Conservation (phyloP, 2,113 vertebrate genomes). For the Callipepla californica region DNA sequence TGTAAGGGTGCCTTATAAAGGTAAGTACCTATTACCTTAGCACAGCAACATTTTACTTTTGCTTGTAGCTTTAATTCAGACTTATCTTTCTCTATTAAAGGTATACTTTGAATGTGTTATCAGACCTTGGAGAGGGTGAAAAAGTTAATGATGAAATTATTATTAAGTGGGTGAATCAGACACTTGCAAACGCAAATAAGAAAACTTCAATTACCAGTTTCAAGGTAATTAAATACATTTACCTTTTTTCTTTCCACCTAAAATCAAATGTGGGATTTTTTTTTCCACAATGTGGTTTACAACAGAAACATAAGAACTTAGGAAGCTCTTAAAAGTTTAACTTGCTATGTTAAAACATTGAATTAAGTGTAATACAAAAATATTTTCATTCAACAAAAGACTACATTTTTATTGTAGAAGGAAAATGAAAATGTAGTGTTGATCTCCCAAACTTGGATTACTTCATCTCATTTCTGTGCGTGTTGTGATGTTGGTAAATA, state of each 20-base stretch:
- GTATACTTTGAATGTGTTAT: slow-evolving; percentile 92
- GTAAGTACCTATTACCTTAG: neutral
- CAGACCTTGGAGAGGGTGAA: slow-evolving; percentile 91
- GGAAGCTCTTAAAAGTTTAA: too few species aligned
- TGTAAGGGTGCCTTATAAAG: neutral
- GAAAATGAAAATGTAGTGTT: neutral
- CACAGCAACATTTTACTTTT: neutral
- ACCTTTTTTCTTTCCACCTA: neutral
- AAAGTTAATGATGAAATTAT: slow-evolving; percentile 93
- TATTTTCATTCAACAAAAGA: neutral
- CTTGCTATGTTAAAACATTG: neutral
- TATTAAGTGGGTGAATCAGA: slow-evolving; percentile 94
- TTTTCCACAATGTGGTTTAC: neutral
- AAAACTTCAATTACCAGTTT: slow-evolving; percentile 90
- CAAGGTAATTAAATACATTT: slow-evolving; percentile 82
- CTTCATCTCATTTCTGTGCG: neutral
- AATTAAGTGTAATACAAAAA: neutral
- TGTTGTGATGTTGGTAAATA: neutral
- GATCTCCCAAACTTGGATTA: neutral
- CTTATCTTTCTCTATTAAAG: slow-evolving; percentile 74
- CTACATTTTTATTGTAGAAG: neutral
- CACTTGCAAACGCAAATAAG: slow-evolving; percentile 85
- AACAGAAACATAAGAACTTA: neutral
- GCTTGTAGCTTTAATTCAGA: neutral
- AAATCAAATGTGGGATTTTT: neutral